These are phyloP conservation scores for Caenorhabditis angaria DNA, from an alignment of 2,888 invertebrate genomes.

Conservation along the genomic window DNA sequence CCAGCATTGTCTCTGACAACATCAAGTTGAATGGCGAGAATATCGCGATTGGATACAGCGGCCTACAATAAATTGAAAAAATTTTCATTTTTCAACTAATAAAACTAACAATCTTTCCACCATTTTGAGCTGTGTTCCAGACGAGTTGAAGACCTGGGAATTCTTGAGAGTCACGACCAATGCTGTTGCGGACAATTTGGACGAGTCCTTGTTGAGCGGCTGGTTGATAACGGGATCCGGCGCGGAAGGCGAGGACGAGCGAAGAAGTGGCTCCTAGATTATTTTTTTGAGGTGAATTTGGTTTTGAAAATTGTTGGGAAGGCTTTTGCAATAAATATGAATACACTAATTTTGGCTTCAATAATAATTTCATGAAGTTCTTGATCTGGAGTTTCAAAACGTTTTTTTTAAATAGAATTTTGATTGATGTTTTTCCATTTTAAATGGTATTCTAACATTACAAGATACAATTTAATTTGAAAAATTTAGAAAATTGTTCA, in stretches of 20 bases:
- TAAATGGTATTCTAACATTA: too few relatives aligned
- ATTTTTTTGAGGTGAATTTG: not conserved
- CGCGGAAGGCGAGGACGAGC: constrained; percentile 84
- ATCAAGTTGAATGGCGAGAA: constrained; percentile 57
- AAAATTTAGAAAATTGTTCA: too few relatives aligned
- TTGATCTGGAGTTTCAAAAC: too few relatives aligned
- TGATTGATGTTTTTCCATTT: too few relatives aligned
- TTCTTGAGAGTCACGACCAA: constrained; percentile 77
- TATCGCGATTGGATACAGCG: constrained; percentile 59
- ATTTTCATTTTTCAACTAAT: not conserved
- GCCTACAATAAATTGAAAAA: constrained; percentile 19
- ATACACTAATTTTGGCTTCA: too few relatives aligned
- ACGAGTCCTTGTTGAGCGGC: constrained; percentile 82
- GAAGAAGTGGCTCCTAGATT: constrained; percentile 75
- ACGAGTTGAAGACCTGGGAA: constrained; percentile 60
- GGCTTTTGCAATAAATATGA: too few relatives aligned
- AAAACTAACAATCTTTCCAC: constrained; percentile 50
- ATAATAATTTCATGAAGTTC: too few relatives aligned
- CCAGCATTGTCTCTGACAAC: constrained; percentile 54
- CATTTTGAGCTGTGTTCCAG: constrained; percentile 63
- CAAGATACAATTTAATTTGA: too few relatives aligned
- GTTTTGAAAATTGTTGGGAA: not conserved
- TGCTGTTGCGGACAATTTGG: constrained; percentile 83
- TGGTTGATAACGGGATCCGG: constrained; percentile 86
- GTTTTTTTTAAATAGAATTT: too few relatives aligned